Evolutionary conservation across 2,797 vertebrate genomes (phyloP).

Genomic region (Muscicapa comitata): DNA sequence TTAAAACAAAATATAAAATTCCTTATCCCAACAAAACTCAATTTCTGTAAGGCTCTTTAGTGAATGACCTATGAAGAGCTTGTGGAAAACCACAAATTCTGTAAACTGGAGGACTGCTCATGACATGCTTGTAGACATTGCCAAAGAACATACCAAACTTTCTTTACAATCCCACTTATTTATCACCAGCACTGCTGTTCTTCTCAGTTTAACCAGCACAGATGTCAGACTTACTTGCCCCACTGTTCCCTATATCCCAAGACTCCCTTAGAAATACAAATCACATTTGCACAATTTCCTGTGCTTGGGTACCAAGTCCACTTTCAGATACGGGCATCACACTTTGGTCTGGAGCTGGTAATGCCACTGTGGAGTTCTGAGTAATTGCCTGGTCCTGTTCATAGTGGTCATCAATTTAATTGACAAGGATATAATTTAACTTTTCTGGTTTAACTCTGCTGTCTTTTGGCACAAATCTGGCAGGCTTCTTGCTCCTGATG

Average conservation of each 20-base stretch:
- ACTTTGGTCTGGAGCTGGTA: not conserved
- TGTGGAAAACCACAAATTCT: fast-evolving
- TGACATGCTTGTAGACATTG: not conserved
- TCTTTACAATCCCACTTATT: not conserved
- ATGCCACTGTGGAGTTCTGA: not conserved
- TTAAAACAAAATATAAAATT: not conserved
- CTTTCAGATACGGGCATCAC: not conserved
- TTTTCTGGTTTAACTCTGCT: not conserved
- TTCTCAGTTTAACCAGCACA: not conserved
- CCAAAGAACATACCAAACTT: not conserved
- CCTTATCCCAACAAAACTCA: not conserved
- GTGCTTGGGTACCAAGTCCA: not conserved
- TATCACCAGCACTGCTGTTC: not conserved
- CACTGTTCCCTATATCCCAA: not conserved
- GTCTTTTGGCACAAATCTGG: not conserved
- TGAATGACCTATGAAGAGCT: not conserved
- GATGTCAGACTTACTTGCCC: not conserved
- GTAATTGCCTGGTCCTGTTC: not conserved
- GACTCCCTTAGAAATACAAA: not conserved
- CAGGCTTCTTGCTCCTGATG: not conserved
- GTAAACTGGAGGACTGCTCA: not conserved
- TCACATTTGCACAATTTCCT: not conserved
- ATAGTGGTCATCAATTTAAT: not conserved
- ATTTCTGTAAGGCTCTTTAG: not conserved
- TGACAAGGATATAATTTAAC: not conserved